Percentiles rank a stretch among this genome's conserved stretches.
phyloP scores from a whole-genome alignment of 2,113 vertebrate genomes.

The Erythrocercus mccallii region DNA sequence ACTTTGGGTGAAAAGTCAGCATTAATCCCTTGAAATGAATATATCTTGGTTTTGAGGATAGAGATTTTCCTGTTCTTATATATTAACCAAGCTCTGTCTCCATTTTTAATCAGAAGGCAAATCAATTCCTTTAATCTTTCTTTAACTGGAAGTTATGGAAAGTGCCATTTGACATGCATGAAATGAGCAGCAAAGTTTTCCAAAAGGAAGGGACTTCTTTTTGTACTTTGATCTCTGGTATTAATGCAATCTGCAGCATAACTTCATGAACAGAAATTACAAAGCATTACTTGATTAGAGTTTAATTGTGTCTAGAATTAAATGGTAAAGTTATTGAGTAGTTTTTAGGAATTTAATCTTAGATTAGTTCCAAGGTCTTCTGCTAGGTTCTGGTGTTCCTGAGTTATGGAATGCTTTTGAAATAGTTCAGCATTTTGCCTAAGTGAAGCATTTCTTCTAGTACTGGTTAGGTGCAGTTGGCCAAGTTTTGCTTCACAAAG shows the following conservation, averaged over 20 bases:
- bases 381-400: neutral
- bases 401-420: neutral
- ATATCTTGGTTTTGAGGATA: neutral
- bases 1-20: neutral
- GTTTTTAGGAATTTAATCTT: neutral
- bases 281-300: neutral
- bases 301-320: neutral
- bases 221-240: neutral
- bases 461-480: neutral
- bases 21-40: neutral
- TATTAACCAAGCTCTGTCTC: neutral
- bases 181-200: neutral
- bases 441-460: neutral
- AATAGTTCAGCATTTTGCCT: neutral
- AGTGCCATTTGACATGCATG: neutral
- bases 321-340: neutral
- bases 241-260: neutral
- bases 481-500: neutral
- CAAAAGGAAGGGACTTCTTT: neutral
- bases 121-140: conserved; percentile 1
- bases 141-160: conserved; percentile 4
- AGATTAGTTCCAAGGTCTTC: neutral
- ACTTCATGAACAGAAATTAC: neutral
- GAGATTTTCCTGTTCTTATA: neutral
- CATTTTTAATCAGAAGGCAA: neutral